Evolutionary conservation across 1,140 invertebrate genomes (phyloP), one percentile per base, ranked within the genome.

Genomic region (Chrysomallon squamiferum): DNA sequence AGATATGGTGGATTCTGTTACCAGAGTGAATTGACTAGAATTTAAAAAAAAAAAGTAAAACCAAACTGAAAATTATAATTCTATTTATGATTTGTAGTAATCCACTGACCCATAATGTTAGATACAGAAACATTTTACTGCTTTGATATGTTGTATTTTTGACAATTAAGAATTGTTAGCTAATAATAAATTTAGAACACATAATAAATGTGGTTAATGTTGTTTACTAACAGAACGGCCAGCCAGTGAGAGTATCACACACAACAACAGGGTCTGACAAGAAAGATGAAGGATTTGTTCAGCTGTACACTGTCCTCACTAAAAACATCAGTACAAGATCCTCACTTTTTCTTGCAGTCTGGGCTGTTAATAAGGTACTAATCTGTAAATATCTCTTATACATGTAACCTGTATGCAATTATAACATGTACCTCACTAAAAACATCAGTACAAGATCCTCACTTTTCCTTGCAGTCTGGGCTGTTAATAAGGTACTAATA

Each of bases 241-340:
- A n/a, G n/a, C n/a, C n/a, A n/a, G n/a, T 49, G 2, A 54, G 49
- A 2, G 50, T 65, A 4, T 33, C 38, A 20, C 66, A 60, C 32
- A 38, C 35, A 35, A 50, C 13, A 38, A 59, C 57, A 32, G 58
- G 47, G 11, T 52, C 38, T 2, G 49, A 66, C 22, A 54, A 56
- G 20, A 41, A 62, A 13, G 66, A 75, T 56, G 74, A 75, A 59
- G 74, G 74, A 18, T 50, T 54, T 27, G 25, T 75, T 30, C 74
- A 75, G 47, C 50, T 63, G 7, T 60, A 62, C 30, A 59, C 57
- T 30, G 49, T 71, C 22, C n/a, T 56, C 18, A 71, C 71, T 13
- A 30, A 65, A 35, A 62, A 54, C 25, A 66, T 49, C 5, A n/a
- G n/a, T n/a, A n/a, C n/a, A n/a, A n/a, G n/a, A n/a, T n/a, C n/a